Percentiles rank a stretch among this genome's conserved stretches.
These are phyloP conservation scores for Pemphredon lugubris DNA, from an alignment of 2,888 invertebrate genomes.

Conservation along the genomic window DNA sequence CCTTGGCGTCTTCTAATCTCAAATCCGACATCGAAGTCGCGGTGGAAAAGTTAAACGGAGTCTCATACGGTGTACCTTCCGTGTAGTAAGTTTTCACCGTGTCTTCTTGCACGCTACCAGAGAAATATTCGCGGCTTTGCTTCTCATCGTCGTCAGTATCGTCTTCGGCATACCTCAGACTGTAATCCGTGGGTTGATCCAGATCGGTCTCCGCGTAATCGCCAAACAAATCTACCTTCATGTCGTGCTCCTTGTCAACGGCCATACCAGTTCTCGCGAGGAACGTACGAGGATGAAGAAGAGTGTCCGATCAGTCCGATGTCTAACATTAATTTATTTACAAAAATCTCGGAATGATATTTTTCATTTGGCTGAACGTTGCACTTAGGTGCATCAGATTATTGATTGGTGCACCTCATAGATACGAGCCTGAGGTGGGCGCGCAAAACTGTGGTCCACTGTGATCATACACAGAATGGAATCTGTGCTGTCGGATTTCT, in stretches of 20 bases:
- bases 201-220: conserved; percentile 95
- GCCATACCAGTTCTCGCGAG: too few species aligned
- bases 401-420: too few species aligned
- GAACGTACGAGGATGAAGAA: too few species aligned
- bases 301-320: too few species aligned
- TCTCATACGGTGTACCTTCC: conserved; percentile 93
- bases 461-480: too few species aligned
- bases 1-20: conserved; percentile 81
- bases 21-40: conserved; percentile 95
- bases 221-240: conserved; percentile 79
- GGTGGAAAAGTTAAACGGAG: conserved; percentile 88
- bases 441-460: too few species aligned
- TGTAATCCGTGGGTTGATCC: conserved; percentile 96
- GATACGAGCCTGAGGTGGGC: too few species aligned
- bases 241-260: conserved; percentile 67
- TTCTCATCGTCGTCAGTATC: conserved; percentile 85
- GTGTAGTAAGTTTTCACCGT: conserved; percentile 95
- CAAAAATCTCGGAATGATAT: too few species aligned
- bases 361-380: too few species aligned
- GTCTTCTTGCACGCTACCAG: conserved; percentile 84
- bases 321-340: too few species aligned
- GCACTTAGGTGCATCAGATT: too few species aligned
- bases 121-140: conserved; percentile 71
- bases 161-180: conserved; percentile 93
- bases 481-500: too few species aligned